phyloP scores from a whole-genome alignment of 2,113 vertebrate species.

The Triplophysa dalaica region DNA sequence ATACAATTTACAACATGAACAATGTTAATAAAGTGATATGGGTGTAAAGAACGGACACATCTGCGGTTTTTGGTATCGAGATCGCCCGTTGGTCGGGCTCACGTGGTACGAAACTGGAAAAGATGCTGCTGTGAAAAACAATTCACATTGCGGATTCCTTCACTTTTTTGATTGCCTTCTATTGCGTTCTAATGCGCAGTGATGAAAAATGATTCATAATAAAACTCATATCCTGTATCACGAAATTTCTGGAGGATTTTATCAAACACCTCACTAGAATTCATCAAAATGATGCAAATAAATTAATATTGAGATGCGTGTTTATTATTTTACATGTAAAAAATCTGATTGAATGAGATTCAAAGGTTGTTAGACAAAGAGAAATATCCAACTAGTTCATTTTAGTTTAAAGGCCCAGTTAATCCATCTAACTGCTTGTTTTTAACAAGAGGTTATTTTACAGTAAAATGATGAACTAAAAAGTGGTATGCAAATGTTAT shows the following conservation, averaged over 20 bases:
- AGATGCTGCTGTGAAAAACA: slow-evolving; percentile 8
- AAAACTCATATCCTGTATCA: too few relatives aligned
- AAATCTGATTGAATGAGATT: too few relatives aligned
- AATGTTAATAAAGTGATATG: slow-evolving; percentile 82
- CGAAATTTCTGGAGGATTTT: background rate
- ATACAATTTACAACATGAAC: slow-evolving; percentile 80
- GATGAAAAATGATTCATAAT: background rate
- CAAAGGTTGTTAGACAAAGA: background rate
- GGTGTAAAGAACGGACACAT: slow-evolving; percentile 74
- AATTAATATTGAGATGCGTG: too few relatives aligned
- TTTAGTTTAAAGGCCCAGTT: background rate
- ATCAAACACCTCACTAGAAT: background rate
- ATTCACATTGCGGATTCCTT: slow-evolving; percentile 66
- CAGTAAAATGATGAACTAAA: background rate
- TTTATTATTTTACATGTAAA: too few relatives aligned
- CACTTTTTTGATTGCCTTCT: slow-evolving; percentile 30
- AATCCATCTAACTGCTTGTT: slow-evolving; percentile 1
- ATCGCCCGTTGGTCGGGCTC: slow-evolving; percentile 76
- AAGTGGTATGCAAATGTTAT: background rate
- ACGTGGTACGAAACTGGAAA: slow-evolving; percentile 63
- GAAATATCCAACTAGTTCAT: background rate
- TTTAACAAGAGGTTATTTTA: background rate
- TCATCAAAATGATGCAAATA: background rate
- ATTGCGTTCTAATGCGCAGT: slow-evolving; percentile 38
- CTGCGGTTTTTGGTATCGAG: slow-evolving; percentile 90